Evolutionary conservation across 2,888 invertebrate genomes (phyloP), one percentile per base, ranked within the genome.

Genomic region (Drosophila nr. fundita): DNA sequence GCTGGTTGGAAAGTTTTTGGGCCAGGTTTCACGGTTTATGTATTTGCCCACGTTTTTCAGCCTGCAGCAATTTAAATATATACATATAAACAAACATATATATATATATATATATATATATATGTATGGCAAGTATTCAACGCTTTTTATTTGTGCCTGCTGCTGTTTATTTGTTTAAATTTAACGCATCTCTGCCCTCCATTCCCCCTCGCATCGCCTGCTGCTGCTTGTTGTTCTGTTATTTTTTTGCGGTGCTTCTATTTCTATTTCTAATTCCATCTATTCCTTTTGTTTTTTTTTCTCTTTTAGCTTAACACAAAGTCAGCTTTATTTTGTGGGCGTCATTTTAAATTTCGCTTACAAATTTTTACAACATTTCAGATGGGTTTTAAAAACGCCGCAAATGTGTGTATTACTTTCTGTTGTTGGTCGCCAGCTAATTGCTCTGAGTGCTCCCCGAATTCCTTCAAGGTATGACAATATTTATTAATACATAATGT

Each of bases 151-250:
- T 89, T 82, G 80, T 66, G 78, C 82, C 85, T 74, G 69, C 76
- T 82, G 78, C 71, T 85, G 90, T 88, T 89, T 89, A 87, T 86
- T 86, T 86, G 86, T 86, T 86, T 89, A 89, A 87, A 87, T 87
- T 87, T 83, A 86, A 89, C 79, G 83, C 90, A 83, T 73, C 66
- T 64, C 62, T 61, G 54, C 61, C 55, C 49, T n/a, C 34, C 45
- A 50, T 18, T 45, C 21, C 29, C 10, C 34, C 45, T 15, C 66
- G 34, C 45, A 15, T 18, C 38, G 32, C 48, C 27, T 38, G 32
- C 55, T 64, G 48, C 24, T 45, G 50, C 11, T 40, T 58, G 15
- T 32, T 36, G 54, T 36, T 48, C 10, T 34, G 38, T 57, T 42
- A 11, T 50, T 49, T 54, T 52, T 50, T 68, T 48, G 40, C 29